Evolutionary conservation across 2,797 vertebrate genomes (phyloP), one percentile per base, ranked within the genome.

Genomic region (Halcyon chelicuti): DNA sequence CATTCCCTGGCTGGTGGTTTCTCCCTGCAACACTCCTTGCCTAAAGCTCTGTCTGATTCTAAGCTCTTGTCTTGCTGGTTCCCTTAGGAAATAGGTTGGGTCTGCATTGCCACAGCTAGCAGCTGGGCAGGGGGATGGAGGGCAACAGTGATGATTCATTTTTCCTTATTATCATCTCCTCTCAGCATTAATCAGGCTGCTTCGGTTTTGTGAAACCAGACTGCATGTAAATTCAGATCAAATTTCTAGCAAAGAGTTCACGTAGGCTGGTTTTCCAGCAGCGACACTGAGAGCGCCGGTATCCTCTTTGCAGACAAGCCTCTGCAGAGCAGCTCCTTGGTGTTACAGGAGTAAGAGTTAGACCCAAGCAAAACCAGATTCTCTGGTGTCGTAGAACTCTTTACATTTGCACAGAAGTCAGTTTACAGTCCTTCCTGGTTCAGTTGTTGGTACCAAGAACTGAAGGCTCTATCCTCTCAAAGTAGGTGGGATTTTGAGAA

Each of bases 221-320:
- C 75, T 58, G 75, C 17, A 44, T 86, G 86, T 89, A 95, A 91
- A 91, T 93, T 39, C 31, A 80, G 89, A 54, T 35, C 65, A 23
- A 35, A 37, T 49, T 92, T 77, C 72, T 22, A 83, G 72, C 81
- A 49, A 47, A 80, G 71, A 18, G 63, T 77, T 91, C 68, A 63
- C 3, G 25, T 67, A 3, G 78, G 87, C 83, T 92, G 88, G 39
- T 92, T 92, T 75, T 70, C 84, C 57, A 29, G 68, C 39, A 21
- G 25, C 3, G 15, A 6, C 18, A 39, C 46, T 4, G 63, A 91
- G 58, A 88, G 10, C 5, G 18, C 49, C 5, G 1, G 55, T 28
- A 12, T 33, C 71, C 19, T 60, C 35, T 11, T 66, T 70, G 86
- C 88, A 84, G 93, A 74, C 86, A 86, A 58, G 40, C 47, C 44